Evolutionary conservation across 2,888 invertebrate species (phyloP).

Genomic region (Deroplatys truncata): DNA sequence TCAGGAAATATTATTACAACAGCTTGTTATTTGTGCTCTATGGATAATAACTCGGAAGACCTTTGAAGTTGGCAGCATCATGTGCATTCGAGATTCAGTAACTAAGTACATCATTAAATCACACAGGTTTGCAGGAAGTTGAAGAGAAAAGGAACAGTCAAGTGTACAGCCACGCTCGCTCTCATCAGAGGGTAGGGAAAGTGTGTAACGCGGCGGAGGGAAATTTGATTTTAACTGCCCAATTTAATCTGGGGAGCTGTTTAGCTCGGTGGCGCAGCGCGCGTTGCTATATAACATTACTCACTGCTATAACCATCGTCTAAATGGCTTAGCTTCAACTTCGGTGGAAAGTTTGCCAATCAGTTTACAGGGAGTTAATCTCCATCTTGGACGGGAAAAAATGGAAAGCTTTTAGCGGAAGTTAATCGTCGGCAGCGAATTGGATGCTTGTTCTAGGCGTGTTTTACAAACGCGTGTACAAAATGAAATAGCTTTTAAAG

Average conservation of each 20-base stretch:
- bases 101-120: not conserved
- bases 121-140: not conserved
- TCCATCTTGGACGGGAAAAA: not conserved
- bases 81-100: too few species aligned
- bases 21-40: too few species aligned
- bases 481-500: too few species aligned
- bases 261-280: not conserved
- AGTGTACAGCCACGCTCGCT: not conserved
- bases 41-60: not conserved
- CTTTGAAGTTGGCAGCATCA: not conserved
- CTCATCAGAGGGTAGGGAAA: not conserved
- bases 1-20: too few species aligned
- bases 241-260: not conserved
- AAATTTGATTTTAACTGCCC: not conserved
- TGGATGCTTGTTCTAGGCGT: not conserved
- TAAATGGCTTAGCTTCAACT: not conserved
- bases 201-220: not conserved
- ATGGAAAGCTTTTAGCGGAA: not conserved
- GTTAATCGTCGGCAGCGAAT: not conserved
- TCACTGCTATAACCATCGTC: not conserved
- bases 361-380: not conserved
- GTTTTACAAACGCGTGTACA: too few species aligned
- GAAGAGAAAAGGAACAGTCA: not conserved
- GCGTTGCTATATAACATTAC: not conserved
- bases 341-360: not conserved